Conservation (phyloP, 2,888 invertebrate genomes). For the Cenopis cana region DNA sequence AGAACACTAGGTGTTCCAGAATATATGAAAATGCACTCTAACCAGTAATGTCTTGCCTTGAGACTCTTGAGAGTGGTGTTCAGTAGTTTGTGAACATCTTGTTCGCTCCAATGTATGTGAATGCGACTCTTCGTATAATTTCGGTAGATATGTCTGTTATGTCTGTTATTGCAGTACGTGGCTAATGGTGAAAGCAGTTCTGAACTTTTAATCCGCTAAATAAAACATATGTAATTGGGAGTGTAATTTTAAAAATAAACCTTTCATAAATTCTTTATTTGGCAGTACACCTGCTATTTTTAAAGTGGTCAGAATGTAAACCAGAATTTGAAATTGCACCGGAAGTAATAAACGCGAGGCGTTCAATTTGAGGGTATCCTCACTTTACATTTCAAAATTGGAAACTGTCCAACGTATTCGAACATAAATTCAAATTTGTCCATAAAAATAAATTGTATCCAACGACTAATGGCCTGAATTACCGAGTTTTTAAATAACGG, state of each 20-base stretch:
- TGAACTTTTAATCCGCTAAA: too few relatives aligned
- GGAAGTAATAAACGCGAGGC: slow-evolving; percentile 29
- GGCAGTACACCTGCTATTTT: slow-evolving; percentile 2
- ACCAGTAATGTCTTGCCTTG: too few relatives aligned
- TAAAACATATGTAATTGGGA: too few relatives aligned
- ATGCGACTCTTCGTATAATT: too few relatives aligned
- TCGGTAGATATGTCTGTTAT: too few relatives aligned
- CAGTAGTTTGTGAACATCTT: too few relatives aligned
- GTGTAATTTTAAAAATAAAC: too few relatives aligned
- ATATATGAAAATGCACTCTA: too few relatives aligned
- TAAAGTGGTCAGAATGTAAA: slow-evolving; percentile 1
- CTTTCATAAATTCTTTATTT: background rate
- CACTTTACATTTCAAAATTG: slow-evolving; percentile 47
- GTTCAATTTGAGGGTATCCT: slow-evolving; percentile 45
- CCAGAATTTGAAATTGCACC: slow-evolving; percentile 13
- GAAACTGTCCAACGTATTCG: slow-evolving; percentile 46
- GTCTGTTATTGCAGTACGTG: too few relatives aligned
- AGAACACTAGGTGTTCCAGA: background rate
- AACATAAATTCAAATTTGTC: slow-evolving; percentile 42
- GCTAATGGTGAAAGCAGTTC: too few relatives aligned
- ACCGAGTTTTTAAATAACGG: slow-evolving; percentile 30
- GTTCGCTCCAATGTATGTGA: too few relatives aligned
- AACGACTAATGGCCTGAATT: slow-evolving; percentile 37
- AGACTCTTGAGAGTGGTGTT: too few relatives aligned
- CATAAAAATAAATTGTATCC: slow-evolving; percentile 44